phyloP scores from a whole-genome alignment of 2,888 invertebrate species.

The Ptychoptera contaminata region DNA sequence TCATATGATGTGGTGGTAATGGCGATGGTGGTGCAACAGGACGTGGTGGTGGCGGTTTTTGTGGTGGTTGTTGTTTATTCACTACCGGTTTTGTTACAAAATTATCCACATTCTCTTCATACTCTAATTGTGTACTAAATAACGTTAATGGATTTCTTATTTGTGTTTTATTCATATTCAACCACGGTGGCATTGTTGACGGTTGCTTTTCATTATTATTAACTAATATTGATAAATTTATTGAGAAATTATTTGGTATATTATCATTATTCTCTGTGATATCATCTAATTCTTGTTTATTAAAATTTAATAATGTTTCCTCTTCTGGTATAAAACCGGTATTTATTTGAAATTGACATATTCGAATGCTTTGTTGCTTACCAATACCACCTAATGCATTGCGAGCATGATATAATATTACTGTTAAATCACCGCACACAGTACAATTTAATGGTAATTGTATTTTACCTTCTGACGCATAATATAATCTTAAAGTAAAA shows the following conservation, averaged over 20 bases:
- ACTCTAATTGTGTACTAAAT: constrained; percentile 63
- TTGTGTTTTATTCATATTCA: constrained; percentile 44
- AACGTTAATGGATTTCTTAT: constrained; percentile 35
- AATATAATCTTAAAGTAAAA: constrained; percentile 17
- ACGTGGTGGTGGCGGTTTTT: constrained; percentile 25
- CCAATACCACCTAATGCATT: constrained; percentile 68
- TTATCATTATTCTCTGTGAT: constrained; percentile 49
- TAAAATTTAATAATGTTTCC: constrained; percentile 59
- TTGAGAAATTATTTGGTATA: constrained; percentile 52
- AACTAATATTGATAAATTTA: constrained; percentile 53
- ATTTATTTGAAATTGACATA: constrained; percentile 77
- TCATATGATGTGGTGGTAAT: constrained; percentile 14
- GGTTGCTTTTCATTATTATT: constrained; percentile 52
- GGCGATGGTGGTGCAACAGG: constrained; percentile 17
- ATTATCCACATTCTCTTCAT: constrained; percentile 69
- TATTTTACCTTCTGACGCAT: constrained; percentile 30
- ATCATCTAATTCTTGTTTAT: constrained; percentile 65
- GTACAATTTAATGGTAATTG: constrained; percentile 57
- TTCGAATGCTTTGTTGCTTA: constrained; percentile 59
- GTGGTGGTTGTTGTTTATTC: constrained; percentile 15
- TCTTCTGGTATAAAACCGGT: constrained; percentile 68
- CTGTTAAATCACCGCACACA: constrained; percentile 71
- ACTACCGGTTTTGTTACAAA: constrained; percentile 39
- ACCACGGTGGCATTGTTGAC: constrained; percentile 57
- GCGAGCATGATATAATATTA: constrained; percentile 71